phyloP scores from a whole-genome alignment of 2,113 vertebrate genomes.

The Zapornia atra region DNA sequence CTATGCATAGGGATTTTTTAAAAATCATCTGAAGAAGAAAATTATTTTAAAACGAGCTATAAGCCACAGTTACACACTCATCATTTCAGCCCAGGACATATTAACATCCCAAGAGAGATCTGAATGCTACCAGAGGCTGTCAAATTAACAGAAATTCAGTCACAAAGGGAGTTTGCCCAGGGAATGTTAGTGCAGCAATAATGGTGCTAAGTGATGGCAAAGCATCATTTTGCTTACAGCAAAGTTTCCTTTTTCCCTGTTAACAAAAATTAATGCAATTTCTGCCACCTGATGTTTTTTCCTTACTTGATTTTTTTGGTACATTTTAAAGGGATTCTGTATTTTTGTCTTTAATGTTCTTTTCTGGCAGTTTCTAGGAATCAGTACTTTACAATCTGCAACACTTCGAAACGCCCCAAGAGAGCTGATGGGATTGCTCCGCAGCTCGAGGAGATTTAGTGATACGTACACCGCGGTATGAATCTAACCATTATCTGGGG shows the following conservation, averaged over 20 bases:
- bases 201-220: not conserved
- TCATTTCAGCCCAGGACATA: not conserved
- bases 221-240: not conserved
- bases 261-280: not conserved
- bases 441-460: not conserved
- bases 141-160: slow-evolving; percentile 8
- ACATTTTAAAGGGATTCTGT: not conserved
- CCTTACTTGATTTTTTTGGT: not conserved
- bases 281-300: not conserved
- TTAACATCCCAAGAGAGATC: not conserved
- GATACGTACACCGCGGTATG: not conserved
- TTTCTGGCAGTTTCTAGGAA: not conserved
- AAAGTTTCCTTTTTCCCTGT: not conserved
- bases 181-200: not conserved
- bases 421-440: not conserved
- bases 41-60: not conserved
- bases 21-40: not conserved
- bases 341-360: not conserved
- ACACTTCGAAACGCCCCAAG: not conserved
- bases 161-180: not conserved
- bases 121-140: not conserved
- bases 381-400: not conserved
- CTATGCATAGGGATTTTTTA: not conserved
- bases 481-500: not conserved
- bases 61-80: not conserved